Percentiles rank a stretch among this genome's conserved stretches.
phyloP scores from a whole-genome alignment of 2,888 invertebrate species.

The Hanleya hanleyi region DNA sequence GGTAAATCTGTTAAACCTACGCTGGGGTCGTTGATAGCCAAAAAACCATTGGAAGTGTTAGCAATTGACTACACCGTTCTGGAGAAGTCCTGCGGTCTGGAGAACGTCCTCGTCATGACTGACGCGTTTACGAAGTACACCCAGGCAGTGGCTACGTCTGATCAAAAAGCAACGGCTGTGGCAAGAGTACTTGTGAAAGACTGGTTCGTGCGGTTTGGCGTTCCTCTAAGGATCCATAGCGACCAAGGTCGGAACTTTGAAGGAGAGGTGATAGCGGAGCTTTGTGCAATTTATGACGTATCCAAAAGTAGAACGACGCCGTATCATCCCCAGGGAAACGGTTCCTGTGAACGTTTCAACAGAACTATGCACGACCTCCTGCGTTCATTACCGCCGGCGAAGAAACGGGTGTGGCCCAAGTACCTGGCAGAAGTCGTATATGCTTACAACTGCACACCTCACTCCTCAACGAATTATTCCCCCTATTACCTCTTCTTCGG shows the following conservation, averaged over 20 bases:
- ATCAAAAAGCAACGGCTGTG: constrained; percentile 17
- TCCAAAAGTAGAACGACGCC: background rate
- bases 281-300: constrained; percentile 6
- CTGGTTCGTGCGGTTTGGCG: constrained; percentile 20
- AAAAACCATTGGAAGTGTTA: constrained; percentile 20
- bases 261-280: constrained; percentile 9
- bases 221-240: constrained; percentile 9
- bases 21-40: constrained; percentile 9
- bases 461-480: constrained; percentile 9
- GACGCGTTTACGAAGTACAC: constrained; percentile 16
- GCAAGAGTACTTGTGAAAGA: constrained; percentile 18
- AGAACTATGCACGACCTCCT: constrained; percentile 4
- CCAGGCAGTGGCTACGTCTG: constrained; percentile 3
- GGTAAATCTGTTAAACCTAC: background rate
- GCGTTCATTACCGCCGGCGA: background rate
- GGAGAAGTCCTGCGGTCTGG: constrained; percentile 8
- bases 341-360: background rate
- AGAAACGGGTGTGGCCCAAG: constrained; percentile 7
- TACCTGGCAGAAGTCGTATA: constrained; percentile 5
- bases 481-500: constrained; percentile 18
- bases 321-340: constrained; percentile 17
- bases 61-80: constrained; percentile 22
- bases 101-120: constrained; percentile 21
- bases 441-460: constrained; percentile 11
- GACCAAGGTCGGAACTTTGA: constrained; percentile 18